Evolutionary conservation across 2,797 vertebrate genomes (phyloP).

Genomic region (Mallotus villosus): DNA sequence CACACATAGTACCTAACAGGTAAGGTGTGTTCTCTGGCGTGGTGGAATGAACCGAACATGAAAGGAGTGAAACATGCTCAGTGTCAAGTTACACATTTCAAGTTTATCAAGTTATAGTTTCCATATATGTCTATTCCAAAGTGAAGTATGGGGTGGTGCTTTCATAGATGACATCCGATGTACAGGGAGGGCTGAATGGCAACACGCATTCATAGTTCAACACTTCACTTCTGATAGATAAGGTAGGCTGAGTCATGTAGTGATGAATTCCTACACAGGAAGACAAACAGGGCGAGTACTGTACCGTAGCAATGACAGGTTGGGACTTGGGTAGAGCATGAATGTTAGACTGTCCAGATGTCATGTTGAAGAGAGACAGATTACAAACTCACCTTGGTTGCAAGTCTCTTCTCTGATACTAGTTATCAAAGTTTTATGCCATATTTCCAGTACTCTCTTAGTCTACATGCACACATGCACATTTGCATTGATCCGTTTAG

Average conservation of each 20-base stretch:
- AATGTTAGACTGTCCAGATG: slow-evolving; percentile 11
- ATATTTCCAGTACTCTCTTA: too few relatives aligned
- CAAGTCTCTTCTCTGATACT: not conserved
- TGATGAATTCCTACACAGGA: not conserved
- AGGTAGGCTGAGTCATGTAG: not conserved
- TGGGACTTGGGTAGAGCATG: not conserved
- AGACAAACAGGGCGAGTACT: not conserved
- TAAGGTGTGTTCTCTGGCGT: too few relatives aligned
- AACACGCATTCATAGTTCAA: not conserved
- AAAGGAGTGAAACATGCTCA: too few relatives aligned
- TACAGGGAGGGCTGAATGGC: slow-evolving; percentile 11
- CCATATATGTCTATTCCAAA: not conserved
- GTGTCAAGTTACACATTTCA: too few relatives aligned
- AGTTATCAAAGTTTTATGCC: not conserved
- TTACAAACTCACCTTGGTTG: not conserved
- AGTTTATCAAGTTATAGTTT: not conserved
- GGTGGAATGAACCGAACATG: too few relatives aligned
- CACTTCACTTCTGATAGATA: not conserved
- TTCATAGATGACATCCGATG: not conserved
- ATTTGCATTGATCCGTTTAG: too few relatives aligned
- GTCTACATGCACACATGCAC: too few relatives aligned
- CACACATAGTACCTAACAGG: too few relatives aligned
- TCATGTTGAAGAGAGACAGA: not conserved
- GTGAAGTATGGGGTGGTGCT: not conserved
- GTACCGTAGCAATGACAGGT: not conserved